phyloP scores from a whole-genome alignment of 2,888 invertebrate species.

The Drosophila infuscata region DNA sequence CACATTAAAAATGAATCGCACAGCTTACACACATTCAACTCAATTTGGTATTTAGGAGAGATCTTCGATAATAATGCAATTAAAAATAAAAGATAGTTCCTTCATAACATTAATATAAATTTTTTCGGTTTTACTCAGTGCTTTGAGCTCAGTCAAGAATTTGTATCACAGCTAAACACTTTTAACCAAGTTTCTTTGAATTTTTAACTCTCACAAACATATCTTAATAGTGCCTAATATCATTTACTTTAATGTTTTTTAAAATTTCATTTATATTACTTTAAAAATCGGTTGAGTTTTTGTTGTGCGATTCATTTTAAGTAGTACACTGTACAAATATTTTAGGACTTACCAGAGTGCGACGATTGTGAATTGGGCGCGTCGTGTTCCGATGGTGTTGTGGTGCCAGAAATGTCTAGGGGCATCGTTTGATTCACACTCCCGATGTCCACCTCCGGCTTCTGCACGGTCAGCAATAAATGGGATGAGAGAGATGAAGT shows the following conservation, averaged over 20 bases:
- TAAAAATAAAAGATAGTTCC: not conserved
- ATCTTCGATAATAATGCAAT: not conserved
- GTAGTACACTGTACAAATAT: constrained; percentile 9
- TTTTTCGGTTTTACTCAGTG: not conserved
- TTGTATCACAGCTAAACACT: not conserved
- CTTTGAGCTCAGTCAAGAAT: not conserved
- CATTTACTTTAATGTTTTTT: not conserved
- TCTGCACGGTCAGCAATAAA: constrained; percentile 67
- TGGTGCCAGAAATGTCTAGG: constrained; percentile 85
- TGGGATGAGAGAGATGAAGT: constrained; percentile 23
- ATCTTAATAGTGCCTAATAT: not conserved
- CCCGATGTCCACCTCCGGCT: constrained; percentile 85
- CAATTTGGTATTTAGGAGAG: not conserved
- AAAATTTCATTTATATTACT: not conserved
- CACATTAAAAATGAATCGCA: constrained; percentile 35
- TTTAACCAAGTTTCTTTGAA: not conserved
- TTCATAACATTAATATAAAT: not conserved
- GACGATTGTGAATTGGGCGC: constrained; percentile 85
- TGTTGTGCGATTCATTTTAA: constrained; percentile 35
- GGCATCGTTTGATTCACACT: constrained; percentile 85
- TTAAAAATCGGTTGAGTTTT: not conserved
- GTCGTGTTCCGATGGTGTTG: constrained; percentile 85
- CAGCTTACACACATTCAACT: not conserved
- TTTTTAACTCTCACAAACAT: not conserved
- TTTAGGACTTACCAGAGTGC: constrained; percentile 83